phyloP scores from a whole-genome alignment of 2,888 invertebrate species.

The Xanthorhoe spadicearia region DNA sequence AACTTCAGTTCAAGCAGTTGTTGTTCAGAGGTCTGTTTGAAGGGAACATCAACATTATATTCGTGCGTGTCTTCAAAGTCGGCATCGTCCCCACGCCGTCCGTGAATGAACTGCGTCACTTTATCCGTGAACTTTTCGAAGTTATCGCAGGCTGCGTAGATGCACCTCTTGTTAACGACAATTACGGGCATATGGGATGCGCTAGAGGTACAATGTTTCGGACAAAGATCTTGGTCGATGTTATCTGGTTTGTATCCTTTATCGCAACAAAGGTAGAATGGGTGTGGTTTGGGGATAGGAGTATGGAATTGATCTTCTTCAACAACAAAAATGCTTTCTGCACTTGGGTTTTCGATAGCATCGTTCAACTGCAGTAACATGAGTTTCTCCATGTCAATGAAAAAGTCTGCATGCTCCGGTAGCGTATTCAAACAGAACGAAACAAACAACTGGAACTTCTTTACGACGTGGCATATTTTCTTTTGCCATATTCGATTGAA shows the following conservation, averaged over 20 bases:
- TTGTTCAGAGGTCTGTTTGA: conserved; percentile 57
- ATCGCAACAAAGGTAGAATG: conserved; percentile 72
- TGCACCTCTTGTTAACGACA: conserved; percentile 68
- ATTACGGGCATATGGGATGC: conserved; percentile 69
- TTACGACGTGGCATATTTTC: conserved; percentile 73
- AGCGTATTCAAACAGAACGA: conserved; percentile 66
- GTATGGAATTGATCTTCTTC: conserved; percentile 55
- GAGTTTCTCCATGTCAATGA: conserved; percentile 74
- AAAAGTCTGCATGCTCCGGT: conserved; percentile 76
- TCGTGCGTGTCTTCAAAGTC: conserved; percentile 62
- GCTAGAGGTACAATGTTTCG: conserved; percentile 65
- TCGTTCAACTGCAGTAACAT: conserved; percentile 72
- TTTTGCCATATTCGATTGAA: conserved; percentile 66
- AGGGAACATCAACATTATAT: conserved; percentile 61
- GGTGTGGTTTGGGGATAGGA: conserved; percentile 62
- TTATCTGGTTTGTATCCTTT: conserved; percentile 57
- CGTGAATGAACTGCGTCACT: conserved; percentile 62
- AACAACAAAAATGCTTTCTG: conserved; percentile 62
- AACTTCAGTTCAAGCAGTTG: conserved; percentile 60
- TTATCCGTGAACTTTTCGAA: conserved; percentile 65
- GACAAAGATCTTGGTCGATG: conserved; percentile 63
- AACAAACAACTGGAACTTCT: conserved; percentile 72
- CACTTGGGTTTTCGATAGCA: conserved; percentile 59
- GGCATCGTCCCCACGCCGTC: conserved; percentile 55
- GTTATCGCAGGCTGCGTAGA: conserved; percentile 75